Evolutionary conservation across 2,888 invertebrate species (phyloP).

Genomic region (Taenaris catops): DNA sequence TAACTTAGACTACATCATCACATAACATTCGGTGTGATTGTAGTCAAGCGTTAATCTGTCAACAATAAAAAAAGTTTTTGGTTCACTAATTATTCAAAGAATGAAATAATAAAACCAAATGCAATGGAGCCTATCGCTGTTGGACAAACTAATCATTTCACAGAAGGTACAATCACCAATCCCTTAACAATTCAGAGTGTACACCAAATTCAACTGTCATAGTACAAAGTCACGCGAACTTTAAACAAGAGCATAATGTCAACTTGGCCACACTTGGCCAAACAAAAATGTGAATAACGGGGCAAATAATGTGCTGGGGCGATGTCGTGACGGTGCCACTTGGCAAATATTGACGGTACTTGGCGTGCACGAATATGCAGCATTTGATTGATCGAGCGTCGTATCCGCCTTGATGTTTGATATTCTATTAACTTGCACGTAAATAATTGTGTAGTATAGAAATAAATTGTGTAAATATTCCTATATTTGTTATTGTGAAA

Average conservation of each 20-base stretch:
- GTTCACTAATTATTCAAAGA: too few relatives aligned
- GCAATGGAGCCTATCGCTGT: background rate
- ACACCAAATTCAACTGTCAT: slow-evolving; percentile 51
- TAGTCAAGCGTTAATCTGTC: too few relatives aligned
- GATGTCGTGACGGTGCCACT: slow-evolving; percentile 55
- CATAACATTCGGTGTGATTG: too few relatives aligned
- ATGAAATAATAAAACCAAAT: too few relatives aligned
- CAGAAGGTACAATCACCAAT: slow-evolving; percentile 25
- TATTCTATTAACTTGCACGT: slow-evolving; percentile 11
- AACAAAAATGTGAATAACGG: slow-evolving; percentile 68
- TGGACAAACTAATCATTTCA: slow-evolving; percentile 13
- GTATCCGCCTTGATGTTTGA: slow-evolving; percentile 32
- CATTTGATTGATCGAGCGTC: slow-evolving; percentile 71
- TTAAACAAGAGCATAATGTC: slow-evolving; percentile 35
- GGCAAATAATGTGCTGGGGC: slow-evolving; percentile 47
- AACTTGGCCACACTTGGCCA: slow-evolving; percentile 36
- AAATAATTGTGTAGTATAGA: background rate
- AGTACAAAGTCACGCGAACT: slow-evolving; percentile 59
- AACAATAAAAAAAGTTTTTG: too few relatives aligned
- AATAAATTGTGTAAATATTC: background rate
- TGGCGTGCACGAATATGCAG: slow-evolving; percentile 50
- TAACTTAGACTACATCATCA: too few relatives aligned
- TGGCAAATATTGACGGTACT: slow-evolving; percentile 65
- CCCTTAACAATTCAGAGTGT: slow-evolving; percentile 35
- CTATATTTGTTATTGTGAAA: background rate